phyloP scores from a whole-genome alignment of 2,113 vertebrate genomes.

The Scophthalmus maximus region DNA sequence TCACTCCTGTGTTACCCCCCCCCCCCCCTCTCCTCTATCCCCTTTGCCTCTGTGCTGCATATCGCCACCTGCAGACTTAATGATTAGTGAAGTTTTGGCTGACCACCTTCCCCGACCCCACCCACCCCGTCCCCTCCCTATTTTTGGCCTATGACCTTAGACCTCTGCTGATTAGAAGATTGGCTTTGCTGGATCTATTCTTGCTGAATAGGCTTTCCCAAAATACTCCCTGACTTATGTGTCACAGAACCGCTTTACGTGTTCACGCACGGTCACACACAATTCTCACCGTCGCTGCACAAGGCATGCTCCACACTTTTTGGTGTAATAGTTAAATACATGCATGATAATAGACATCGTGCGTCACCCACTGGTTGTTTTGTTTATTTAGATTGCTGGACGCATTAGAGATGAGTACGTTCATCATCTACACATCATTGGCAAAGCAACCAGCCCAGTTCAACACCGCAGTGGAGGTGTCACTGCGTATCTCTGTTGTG shows the following conservation, averaged over 20 bases:
- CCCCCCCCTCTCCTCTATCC: constrained; percentile 30
- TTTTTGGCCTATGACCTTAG: constrained; percentile 44
- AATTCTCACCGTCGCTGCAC: constrained; percentile 31
- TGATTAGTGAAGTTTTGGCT: constrained; percentile 51
- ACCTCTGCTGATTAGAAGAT: constrained; percentile 53
- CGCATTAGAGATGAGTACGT: constrained; percentile 1
- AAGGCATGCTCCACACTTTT: constrained; percentile 41
- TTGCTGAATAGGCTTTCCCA: constrained; percentile 34
- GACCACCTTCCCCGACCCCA: neutral
- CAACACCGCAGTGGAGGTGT: neutral
- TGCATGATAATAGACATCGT: constrained; percentile 33
- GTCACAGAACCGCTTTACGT: constrained; percentile 13
- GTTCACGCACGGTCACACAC: constrained; percentile 24
- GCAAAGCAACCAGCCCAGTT: neutral
- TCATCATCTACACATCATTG: neutral
- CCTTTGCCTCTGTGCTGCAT: constrained; percentile 40
- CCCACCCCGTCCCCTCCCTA: neutral
- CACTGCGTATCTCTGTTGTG: constrained; percentile 58
- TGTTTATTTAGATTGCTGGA: constrained; percentile 22
- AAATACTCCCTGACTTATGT: constrained; percentile 29
- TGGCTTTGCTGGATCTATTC: constrained; percentile 51
- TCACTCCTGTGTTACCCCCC: neutral
- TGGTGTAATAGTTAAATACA: constrained; percentile 22
- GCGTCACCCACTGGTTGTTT: constrained; percentile 27
- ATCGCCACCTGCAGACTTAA: constrained; percentile 56